phyloP scores from a whole-genome alignment of 64 coral and sea anemone genomes.

The Stichodactyla mertensii region DNA sequence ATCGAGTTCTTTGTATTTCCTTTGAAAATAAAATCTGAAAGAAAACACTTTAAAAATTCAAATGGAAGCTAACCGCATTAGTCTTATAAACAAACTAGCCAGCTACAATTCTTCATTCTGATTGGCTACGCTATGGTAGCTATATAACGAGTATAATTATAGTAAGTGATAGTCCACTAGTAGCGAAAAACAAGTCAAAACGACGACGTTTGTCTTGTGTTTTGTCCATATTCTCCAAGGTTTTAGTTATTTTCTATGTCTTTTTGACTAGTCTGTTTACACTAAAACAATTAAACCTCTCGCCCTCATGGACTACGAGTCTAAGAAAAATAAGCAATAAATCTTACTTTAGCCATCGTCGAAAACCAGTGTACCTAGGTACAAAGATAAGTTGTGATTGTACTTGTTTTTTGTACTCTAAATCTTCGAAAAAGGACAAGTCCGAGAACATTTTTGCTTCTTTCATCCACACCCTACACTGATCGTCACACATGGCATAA shows the following conservation, averaged over 20 bases:
- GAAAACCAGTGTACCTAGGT: not conserved
- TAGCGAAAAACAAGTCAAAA: no score
- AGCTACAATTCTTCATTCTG: no score
- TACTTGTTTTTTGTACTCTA: not conserved
- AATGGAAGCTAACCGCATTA: not conserved
- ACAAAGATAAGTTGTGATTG: not conserved
- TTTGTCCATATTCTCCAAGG: no score
- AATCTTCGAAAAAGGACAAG: not conserved
- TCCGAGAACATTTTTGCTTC: not conserved
- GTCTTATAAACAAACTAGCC: no score
- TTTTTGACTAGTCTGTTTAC: no score
- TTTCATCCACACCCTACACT: conserved; percentile 8
- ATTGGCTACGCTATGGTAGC: no score
- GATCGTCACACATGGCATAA: conserved; percentile 3
- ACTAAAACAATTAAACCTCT: no score
- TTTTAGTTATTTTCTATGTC: no score
- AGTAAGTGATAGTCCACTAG: no score
- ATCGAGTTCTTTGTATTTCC: not conserved
- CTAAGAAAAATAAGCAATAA: not conserved
- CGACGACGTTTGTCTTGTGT: no score
- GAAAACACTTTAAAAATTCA: not conserved
- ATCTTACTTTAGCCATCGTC: not conserved
- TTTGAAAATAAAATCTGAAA: not conserved
- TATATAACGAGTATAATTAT: no score
- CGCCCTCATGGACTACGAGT: no score